phyloP scores from a whole-genome alignment of 2,113 vertebrate genomes.

The Setophaga kirtlandii region DNA sequence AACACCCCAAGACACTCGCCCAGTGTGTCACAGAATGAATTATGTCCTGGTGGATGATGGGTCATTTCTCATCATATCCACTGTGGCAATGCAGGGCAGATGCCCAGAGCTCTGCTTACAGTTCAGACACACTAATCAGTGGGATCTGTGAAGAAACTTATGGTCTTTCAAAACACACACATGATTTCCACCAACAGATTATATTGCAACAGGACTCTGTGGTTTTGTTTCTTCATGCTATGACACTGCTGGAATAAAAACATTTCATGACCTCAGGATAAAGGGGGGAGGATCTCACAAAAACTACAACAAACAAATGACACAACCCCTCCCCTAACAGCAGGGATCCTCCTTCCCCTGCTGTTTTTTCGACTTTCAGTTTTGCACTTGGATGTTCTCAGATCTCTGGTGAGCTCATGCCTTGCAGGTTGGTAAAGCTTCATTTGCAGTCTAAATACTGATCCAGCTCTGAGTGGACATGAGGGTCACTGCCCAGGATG shows the following conservation, averaged over 20 bases:
- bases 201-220: constrained; percentile 17
- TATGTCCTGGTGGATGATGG: not conserved
- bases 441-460: not conserved
- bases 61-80: not conserved
- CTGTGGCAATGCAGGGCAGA: not conserved
- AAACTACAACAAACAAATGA: not conserved
- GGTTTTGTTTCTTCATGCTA: constrained; percentile 27
- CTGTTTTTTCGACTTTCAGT: not conserved
- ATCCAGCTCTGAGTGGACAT: not conserved
- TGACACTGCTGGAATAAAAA: not conserved
- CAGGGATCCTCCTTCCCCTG: not conserved
- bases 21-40: not conserved
- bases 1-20: not conserved
- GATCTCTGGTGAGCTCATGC: not conserved
- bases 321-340: accelerated
- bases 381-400: not conserved
- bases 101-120: not conserved
- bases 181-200: constrained; percentile 14
- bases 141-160: constrained; percentile 48
- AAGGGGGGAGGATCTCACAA: not conserved
- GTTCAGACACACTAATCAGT: not conserved
- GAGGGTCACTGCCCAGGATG: not conserved
- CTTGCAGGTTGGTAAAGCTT: not conserved
- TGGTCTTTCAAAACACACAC: constrained; percentile 28
- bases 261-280: not conserved